phyloP scores from a whole-genome alignment of 1,140 invertebrate genomes.

The Heterodera carotae region DNA sequence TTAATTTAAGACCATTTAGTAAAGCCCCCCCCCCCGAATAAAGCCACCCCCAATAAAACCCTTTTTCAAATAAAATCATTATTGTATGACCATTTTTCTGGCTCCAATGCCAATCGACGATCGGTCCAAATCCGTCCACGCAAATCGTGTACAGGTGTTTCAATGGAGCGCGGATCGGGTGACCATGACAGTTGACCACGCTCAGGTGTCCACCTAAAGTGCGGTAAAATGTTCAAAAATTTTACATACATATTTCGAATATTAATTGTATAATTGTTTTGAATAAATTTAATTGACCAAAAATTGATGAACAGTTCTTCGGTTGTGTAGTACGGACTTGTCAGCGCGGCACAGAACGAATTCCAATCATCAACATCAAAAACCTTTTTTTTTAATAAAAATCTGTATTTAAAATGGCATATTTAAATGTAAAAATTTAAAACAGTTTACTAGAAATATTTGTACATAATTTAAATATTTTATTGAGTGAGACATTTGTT shows the following conservation, averaged over 20 bases:
- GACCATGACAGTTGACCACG: constrained; percentile 58
- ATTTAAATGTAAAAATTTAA: too few relatives aligned
- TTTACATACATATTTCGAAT: too few relatives aligned
- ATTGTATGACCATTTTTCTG: constrained; percentile 52
- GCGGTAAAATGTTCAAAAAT: too few relatives aligned
- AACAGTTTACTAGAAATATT: too few relatives aligned
- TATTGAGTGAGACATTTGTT: too few relatives aligned
- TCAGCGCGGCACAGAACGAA: constrained; percentile 87
- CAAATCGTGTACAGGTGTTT: constrained; percentile 67
- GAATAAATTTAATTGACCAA: neutral
- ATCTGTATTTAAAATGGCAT: too few relatives aligned
- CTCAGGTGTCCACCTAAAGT: constrained; percentile 71
- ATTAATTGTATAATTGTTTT: neutral
- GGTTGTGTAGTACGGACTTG: constrained; percentile 78
- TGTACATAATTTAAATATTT: too few relatives aligned
- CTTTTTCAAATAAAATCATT: neutral
- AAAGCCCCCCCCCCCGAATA: too few relatives aligned
- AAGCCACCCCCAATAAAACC: too few relatives aligned
- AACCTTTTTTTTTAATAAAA: too few relatives aligned
- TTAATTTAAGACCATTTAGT: too few relatives aligned
- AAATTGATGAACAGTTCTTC: constrained; percentile 69
- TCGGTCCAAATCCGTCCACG: constrained; percentile 81
- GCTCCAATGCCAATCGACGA: constrained; percentile 72
- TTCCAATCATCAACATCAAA: constrained; percentile 94
- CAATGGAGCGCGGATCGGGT: constrained; percentile 49